Percentiles rank a stretch among this genome's conserved stretches.
Evolutionary conservation across 1,140 invertebrate species (phyloP).

Genomic region (Philopotamus ludificatus): DNA sequence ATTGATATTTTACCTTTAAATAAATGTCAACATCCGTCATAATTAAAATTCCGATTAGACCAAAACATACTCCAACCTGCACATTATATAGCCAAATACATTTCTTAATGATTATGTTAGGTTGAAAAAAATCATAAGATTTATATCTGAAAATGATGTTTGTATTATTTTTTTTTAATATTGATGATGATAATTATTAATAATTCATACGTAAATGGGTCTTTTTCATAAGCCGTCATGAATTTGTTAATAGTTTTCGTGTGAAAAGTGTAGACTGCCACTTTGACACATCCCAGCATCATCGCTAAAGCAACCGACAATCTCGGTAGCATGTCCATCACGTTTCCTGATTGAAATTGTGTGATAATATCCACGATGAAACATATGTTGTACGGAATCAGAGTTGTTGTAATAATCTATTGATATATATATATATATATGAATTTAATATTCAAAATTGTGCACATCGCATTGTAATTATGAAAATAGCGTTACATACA

Average conservation of each 20-base stretch:
- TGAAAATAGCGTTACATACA: too few relatives aligned
- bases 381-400: slow-evolving; percentile 34
- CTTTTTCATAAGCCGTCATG: slow-evolving; percentile 22
- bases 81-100: slow-evolving; percentile 37
- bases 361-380: slow-evolving; percentile 15
- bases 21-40: slow-evolving; percentile 31
- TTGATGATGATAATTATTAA: not conserved
- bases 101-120: slow-evolving; percentile 24
- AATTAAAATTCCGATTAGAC: slow-evolving; percentile 30
- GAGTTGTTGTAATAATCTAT: slow-evolving; percentile 27
- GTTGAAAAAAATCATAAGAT: slow-evolving; percentile 22
- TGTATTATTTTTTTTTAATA: not conserved
- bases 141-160: slow-evolving; percentile 27
- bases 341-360: slow-evolving; percentile 27
- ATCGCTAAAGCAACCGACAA: slow-evolving; percentile 34
- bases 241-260: slow-evolving; percentile 25
- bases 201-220: slow-evolving; percentile 25
- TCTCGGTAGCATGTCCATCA: slow-evolving; percentile 36
- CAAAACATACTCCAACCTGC: slow-evolving; percentile 32
- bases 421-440: not conserved
- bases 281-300: slow-evolving; percentile 33
- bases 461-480: too few relatives aligned
- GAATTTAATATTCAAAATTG: too few relatives aligned
- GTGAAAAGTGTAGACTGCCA: slow-evolving; percentile 22
- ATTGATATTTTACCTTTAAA: too few relatives aligned